Evolutionary conservation across 2,797 vertebrate genomes (phyloP), one percentile per base, ranked within the genome.

Genomic region (Eleutherodactylus coqui): DNA sequence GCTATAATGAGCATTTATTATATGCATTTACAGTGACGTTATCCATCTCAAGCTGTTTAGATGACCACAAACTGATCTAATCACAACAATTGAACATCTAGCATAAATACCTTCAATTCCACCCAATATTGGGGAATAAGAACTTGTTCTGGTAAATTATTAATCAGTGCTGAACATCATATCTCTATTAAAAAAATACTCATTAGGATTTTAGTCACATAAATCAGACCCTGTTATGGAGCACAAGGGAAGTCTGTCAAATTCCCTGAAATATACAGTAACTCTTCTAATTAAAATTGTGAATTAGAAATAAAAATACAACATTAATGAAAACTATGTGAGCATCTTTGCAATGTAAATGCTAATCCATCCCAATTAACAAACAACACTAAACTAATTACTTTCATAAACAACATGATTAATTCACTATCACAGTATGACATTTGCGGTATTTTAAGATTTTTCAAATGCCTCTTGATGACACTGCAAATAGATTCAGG

Each of bases 401-500:
- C 88, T 91, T 84, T 89, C 8, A 86, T 89, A 90, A 89, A 60
- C 86, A 84, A 84, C 80, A 43, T 47, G 73, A 78, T 16, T 89
- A 38, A 45, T 87, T 86, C 5, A 84, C 79, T 88, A 89, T 89
- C 77, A 86, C 64, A 90, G 53, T 58, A 83, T 27, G 9, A 43
- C 67, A 84, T 92, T 79, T 89, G 76, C 5, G 34, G 16, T 69
- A 86, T 86, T 90, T 76, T 62, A 84, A 83, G 34, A 88, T 76
- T 51, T 75, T 82, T n/a, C 72, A 34, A 10, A 32, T 32, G 75
- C 75, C 1, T 0, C 47, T 24, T 43, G 67, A 89, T 82, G 75
- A 83, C 34, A 32, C 11, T 60, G 47, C 87, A 79, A 78, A 83
- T 86, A 92, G 89, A 83, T 91, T 91, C 89, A 92, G 84, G 79